Conservation (phyloP, 2,888 invertebrate species). For the Xanthorhoe designata region DNA sequence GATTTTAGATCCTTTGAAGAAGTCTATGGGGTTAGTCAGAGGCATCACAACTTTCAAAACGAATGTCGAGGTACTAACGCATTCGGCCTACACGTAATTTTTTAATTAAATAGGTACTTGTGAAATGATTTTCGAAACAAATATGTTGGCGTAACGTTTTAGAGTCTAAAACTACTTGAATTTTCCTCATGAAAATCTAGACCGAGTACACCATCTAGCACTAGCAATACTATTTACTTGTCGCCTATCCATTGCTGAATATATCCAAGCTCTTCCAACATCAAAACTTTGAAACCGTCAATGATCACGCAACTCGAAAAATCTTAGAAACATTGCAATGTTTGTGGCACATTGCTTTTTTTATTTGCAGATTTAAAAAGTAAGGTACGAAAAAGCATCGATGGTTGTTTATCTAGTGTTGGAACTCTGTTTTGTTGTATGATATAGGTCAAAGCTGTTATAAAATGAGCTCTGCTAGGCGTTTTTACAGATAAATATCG, state of each 20-base stretch:
- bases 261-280: background rate
- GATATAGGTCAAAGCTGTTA: conserved; percentile 1
- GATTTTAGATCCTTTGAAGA: no score
- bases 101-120: no score
- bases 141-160: no score
- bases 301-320: background rate
- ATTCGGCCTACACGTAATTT: no score
- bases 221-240: background rate
- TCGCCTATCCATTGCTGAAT: background rate
- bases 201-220: background rate
- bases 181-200: background rate
- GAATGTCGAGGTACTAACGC: no score
- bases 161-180: background rate
- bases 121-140: no score
- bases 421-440: background rate
- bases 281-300: background rate
- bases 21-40: no score
- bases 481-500: conserved; percentile 1
- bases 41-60: no score
- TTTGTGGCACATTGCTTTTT: background rate
- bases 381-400: background rate
- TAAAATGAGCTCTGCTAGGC: conserved; percentile 1
- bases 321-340: background rate
- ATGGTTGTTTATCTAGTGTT: background rate
- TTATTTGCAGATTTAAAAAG: background rate